Conservation (phyloP, 1,140 invertebrate species). For the Tenebrio molitor region DNA sequence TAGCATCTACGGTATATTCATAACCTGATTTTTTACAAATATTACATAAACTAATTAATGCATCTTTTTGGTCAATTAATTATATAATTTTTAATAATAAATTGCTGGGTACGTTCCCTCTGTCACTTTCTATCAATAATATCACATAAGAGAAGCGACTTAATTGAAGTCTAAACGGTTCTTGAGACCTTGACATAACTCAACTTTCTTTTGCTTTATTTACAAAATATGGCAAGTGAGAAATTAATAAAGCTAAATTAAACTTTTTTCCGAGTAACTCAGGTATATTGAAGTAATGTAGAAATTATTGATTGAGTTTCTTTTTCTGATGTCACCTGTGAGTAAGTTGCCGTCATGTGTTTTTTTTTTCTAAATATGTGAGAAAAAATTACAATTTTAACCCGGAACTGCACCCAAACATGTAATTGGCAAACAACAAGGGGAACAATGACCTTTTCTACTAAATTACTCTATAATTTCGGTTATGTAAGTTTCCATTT, state of each 20-base stretch:
- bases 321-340: no score
- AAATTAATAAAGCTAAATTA: slow-evolving; percentile 8
- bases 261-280: no score
- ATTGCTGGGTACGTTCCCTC: slow-evolving; percentile 3
- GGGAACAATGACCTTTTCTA: slow-evolving; percentile 20
- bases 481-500: slow-evolving; percentile 4
- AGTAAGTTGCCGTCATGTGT: no score
- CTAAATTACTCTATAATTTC: slow-evolving; percentile 37
- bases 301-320: no score
- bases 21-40: not conserved
- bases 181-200: not conserved
- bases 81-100: slow-evolving; percentile 25
- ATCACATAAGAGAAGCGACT: not conserved
- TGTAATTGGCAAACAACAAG: slow-evolving; percentile 5
- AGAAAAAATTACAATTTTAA: slow-evolving; percentile 7
- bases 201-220: not conserved
- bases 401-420: slow-evolving; percentile 3
- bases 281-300: no score
- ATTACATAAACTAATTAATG: slow-evolving; percentile 35
- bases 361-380: not conserved
- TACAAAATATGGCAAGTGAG: not conserved
- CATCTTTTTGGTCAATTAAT: slow-evolving; percentile 13
- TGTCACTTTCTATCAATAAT: slow-evolving; percentile 27
- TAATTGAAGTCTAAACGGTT: not conserved
- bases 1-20: no score